Conservation (phyloP, 2,113 vertebrate species). For the Pitta sordida region DNA sequence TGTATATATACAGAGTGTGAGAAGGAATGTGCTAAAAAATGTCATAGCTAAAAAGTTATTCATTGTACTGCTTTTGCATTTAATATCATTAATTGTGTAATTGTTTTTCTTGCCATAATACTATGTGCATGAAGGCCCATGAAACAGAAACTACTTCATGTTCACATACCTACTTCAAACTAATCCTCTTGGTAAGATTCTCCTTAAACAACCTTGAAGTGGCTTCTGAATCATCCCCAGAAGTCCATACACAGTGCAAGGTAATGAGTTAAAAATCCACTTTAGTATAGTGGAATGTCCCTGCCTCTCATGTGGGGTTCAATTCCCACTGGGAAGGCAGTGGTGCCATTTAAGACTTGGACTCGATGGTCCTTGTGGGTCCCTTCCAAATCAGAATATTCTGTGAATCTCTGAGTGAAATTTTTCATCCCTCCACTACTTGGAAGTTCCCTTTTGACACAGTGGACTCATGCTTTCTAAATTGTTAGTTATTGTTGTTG, state of each 20-base stretch:
- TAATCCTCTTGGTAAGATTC: not conserved
- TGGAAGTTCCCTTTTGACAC: not conserved
- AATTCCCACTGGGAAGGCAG: too few species aligned
- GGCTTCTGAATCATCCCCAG: not conserved
- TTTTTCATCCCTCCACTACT: not conserved
- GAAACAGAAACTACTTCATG: not conserved
- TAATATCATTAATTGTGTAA: not conserved
- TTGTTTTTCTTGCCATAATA: not conserved
- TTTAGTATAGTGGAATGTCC: too few species aligned
- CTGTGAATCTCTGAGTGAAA: too few species aligned
- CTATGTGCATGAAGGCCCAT: not conserved
- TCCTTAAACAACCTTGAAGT: not conserved
- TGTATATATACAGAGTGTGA: accelerated
- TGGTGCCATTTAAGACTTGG: too few species aligned
- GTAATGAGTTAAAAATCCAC: too few species aligned
- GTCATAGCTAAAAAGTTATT: not conserved
- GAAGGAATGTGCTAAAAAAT: not conserved
- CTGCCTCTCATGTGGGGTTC: too few species aligned
- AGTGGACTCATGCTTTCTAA: not conserved
- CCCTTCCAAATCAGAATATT: too few species aligned
- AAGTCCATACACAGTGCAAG: not conserved
- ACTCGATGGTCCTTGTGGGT: too few species aligned
- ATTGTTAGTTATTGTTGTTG: not conserved
- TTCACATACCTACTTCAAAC: not conserved
- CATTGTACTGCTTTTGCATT: not conserved